A percentile compares a stretch with the other conserved stretches of the same genome.
Conservation (phyloP, 2,888 invertebrate species). For the Ctenicera cuprea region DNA sequence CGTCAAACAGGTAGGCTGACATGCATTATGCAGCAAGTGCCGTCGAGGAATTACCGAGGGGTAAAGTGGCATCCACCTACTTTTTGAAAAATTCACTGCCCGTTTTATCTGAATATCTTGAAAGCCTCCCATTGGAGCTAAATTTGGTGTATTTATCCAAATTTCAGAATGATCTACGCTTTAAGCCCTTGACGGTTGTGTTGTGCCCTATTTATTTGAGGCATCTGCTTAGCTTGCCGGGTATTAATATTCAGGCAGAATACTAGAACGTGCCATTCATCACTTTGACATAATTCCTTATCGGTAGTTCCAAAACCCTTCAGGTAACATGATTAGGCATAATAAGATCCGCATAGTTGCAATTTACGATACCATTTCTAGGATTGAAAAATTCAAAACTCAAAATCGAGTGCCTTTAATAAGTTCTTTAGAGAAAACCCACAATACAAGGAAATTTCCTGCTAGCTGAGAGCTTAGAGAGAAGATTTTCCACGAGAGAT, state of each 20-base stretch:
- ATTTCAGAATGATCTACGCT: no score
- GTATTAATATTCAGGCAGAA: conserved; percentile 28
- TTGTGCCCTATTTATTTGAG: conserved; percentile 10
- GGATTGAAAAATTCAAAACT: neutral
- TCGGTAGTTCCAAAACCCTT: conserved; percentile 18
- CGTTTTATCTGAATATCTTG: neutral
- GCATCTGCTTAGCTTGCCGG: conserved; percentile 10
- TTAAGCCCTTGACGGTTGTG: neutral
- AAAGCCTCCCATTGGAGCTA: neutral
- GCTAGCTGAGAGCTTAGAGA: no score
- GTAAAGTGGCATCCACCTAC: conserved; percentile 3
- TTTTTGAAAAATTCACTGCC: conserved; percentile 11
- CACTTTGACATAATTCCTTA: conserved; percentile 31
- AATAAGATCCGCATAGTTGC: neutral
- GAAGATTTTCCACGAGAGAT: neutral
- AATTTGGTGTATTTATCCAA: neutral
- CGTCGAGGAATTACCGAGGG: conserved; percentile 13
- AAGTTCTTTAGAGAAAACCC: neutral
- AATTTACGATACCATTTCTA: conserved; percentile 4
- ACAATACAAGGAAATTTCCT: no score
- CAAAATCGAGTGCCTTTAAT: neutral
- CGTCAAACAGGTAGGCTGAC: conserved; percentile 27
- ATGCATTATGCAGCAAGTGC: conserved; percentile 25
- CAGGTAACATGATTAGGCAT: conserved; percentile 25
- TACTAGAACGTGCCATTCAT: conserved; percentile 25